Conservation (phyloP, 2,113 vertebrate genomes). For the Platysteira castanea region DNA sequence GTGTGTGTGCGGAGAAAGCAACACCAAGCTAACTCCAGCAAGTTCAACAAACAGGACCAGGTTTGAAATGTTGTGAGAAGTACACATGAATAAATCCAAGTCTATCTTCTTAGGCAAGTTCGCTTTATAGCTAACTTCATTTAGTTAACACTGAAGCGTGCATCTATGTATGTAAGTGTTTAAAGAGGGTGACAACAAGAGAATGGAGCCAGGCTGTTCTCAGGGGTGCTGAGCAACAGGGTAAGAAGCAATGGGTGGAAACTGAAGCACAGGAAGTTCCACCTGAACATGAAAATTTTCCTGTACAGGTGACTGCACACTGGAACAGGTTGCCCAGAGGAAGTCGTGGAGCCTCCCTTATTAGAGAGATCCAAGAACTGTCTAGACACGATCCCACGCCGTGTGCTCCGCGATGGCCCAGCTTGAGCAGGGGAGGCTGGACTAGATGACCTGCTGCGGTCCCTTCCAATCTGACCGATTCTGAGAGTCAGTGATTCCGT, state of each 20-base stretch:
- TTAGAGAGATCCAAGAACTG: background rate
- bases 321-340: background rate
- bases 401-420: too few species aligned
- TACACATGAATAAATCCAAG: accelerated
- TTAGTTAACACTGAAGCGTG: background rate
- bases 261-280: background rate
- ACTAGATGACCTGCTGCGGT: too few species aligned
- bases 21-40: too few species aligned
- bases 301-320: background rate
- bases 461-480: too few species aligned
- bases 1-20: accelerated
- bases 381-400: too few species aligned
- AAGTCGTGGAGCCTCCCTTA: background rate
- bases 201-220: background rate
- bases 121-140: background rate
- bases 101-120: background rate
- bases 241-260: background rate
- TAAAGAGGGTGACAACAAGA: background rate
- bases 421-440: too few species aligned
- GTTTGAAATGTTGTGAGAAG: accelerated
- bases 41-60: accelerated
- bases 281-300: background rate
- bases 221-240: background rate
- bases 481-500: background rate
- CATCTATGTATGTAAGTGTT: background rate